Base-by-base conservation (phyloP, 1,140 invertebrate genomes). In the Teleopsis dalmanni region DNA sequence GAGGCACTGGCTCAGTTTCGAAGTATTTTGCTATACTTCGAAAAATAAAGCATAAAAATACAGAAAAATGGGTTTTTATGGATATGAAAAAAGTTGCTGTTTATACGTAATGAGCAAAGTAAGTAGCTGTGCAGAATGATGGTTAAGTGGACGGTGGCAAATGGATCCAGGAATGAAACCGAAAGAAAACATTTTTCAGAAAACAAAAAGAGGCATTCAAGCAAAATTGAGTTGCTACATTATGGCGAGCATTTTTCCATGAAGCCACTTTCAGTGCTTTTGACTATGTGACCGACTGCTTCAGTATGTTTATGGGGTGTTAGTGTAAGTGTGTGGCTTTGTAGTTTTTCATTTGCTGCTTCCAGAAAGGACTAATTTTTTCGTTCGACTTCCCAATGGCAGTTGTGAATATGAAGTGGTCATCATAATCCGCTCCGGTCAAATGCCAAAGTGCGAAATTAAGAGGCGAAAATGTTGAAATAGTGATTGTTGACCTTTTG, bases 161-260 rank as follows among this genome's bases (percentile, higher is more conserved):
- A n/a, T n/a, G n/a, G n/a, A n/a, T n/a, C n/a, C n/a, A n/a, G n/a
- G n/a, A n/a, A n/a, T n/a, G n/a, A n/a, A n/a, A n/a, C n/a, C n/a
- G n/a, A n/a, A n/a, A n/a, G n/a, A n/a, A n/a, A n/a, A n/a, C n/a
- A n/a, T n/a, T n/a, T n/a, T n/a, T n/a, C n/a, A n/a, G n/a, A n/a
- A 19, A 37, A 37, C 6, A 19, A n/a, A 48, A 48, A 48, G 29
- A 48, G 46, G 46, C 36, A 48, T 48, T 38, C 46, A 40, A 38
- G 46, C 23, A 25, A 48, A 48, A 48, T 48, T 48, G 38, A 48
- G 46, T 48, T 48, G 46, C 27, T 48, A 48, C 46, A 48, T 48
- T 48, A 48, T 48, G 37, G 46, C 38, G 25, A 26, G 36, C 11
- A 23, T 25, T 46, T 46, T 27, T n/a, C 41, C 14, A 27, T 25